Conservation (phyloP, 2,888 invertebrate genomes). For the Trissolcus brochymenae region DNA sequence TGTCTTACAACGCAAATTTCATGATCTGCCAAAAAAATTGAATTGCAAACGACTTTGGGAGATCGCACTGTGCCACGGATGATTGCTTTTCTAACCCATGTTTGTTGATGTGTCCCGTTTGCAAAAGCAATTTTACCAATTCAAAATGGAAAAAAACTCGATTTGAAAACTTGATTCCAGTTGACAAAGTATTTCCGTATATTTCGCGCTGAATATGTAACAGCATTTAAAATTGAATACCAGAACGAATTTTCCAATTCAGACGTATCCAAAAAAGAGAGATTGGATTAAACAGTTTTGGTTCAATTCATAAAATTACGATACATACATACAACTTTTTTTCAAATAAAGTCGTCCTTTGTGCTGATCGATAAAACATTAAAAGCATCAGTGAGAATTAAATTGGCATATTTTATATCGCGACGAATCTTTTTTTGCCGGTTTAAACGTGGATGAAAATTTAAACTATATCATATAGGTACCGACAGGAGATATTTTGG, state of each 20-base stretch:
- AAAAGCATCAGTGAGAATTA: not conserved
- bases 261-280: too few relatives aligned
- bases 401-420: not conserved
- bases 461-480: slow-evolving; percentile 13
- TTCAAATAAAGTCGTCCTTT: not conserved
- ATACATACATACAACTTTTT: too few relatives aligned
- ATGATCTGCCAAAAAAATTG: slow-evolving; percentile 25
- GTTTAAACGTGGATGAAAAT: slow-evolving; percentile 9
- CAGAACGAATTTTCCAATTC: too few relatives aligned
- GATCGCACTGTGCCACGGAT: not conserved
- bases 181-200: too few relatives aligned
- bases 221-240: too few relatives aligned
- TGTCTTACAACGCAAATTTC: slow-evolving; percentile 18
- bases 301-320: too few relatives aligned
- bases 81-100: slow-evolving; percentile 8
- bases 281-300: slow-evolving; percentile 2
- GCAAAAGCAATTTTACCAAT: slow-evolving; percentile 4
- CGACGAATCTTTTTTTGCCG: not conserved
- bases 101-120: not conserved
- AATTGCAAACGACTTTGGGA: slow-evolving; percentile 13
- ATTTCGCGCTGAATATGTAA: too few relatives aligned
- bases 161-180: too few relatives aligned
- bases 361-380: too few relatives aligned
- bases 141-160: too few relatives aligned
- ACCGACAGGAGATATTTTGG: slow-evolving; percentile 30